Base-by-base conservation (phyloP, 2,888 invertebrate genomes). In the Phalera bucephala region DNA sequence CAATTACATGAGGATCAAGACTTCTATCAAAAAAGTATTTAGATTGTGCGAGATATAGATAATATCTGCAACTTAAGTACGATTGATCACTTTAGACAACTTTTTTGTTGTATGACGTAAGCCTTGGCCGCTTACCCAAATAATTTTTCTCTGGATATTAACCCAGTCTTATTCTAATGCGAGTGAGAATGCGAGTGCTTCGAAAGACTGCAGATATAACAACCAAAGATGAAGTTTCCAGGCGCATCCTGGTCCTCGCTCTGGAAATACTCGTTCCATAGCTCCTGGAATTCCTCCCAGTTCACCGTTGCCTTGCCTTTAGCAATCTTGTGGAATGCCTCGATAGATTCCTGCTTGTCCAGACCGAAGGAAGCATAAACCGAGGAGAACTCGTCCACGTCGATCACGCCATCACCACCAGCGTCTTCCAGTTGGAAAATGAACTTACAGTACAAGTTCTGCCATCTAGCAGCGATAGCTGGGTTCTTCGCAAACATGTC, bases 361-460 rank as follows among this genome's bases (percentile, higher is more conserved):
- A 96, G 82, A 0, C 96, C 96, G 65, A 96, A 96, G 62, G 94
- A 94, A 36, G 92, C 93, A 75, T 95, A 95, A 12, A 96, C 95
- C 20, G 94, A 91, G 2, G 94, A 93, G 78, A 96, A 97, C 74
- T 97, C 97, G 10, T 93, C 92, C 37, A 93, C 93, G 73, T 97
- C 97, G 61, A 97, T 96, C 0, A 65, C 59, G 0, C 82, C 84
- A 65, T 97, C 97, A 38, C 94, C 94, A 62, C 95, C 95, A 30
- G 96, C 94, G 67, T 97, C 97, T 78, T 96, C 95, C 40, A 96
- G 86, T 59, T 95, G 93, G 75, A 97, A 97, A 92, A 96, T 95
- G 77, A 96, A 95, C 70, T 95, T 93, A 93, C 95, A 93, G 82
- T 96, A 97, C 35, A 93, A 91, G 57, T 92, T 93, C 76, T 96